phyloP scores from a whole-genome alignment of 2,113 vertebrate genomes.

The Tragulus kanchil region DNA sequence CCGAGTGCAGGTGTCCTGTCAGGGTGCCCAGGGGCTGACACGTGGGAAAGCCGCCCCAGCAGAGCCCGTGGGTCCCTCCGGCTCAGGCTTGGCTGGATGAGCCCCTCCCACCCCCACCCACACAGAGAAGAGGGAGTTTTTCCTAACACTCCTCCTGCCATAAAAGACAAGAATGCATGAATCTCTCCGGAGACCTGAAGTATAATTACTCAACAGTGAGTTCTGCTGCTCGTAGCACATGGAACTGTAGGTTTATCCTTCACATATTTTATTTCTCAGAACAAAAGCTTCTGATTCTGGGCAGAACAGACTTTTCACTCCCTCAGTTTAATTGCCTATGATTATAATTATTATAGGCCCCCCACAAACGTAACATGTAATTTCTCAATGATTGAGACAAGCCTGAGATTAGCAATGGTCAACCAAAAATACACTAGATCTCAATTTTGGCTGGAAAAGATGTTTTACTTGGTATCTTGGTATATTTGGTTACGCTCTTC shows the following conservation, averaged over 20 bases:
- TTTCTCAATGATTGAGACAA: constrained; percentile 76
- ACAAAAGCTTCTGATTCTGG: too few species aligned
- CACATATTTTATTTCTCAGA: constrained; percentile 59
- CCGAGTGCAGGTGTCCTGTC: background rate
- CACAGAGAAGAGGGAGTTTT: background rate
- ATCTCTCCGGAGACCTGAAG: background rate
- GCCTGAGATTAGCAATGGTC: constrained; percentile 55
- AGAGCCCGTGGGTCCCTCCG: background rate
- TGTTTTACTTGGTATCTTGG: constrained; percentile 41
- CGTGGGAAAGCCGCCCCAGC: background rate
- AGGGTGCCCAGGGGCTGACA: background rate
- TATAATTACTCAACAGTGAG: background rate
- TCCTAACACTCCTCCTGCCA: background rate
- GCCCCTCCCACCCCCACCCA: background rate
- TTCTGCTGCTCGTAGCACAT: background rate
- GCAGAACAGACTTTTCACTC: too few species aligned
- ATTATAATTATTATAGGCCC: constrained; percentile 68
- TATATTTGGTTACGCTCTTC: background rate
- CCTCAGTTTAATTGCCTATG: constrained; percentile 66
- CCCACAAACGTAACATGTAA: constrained; percentile 61
- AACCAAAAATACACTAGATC: constrained; percentile 66
- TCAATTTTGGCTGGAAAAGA: constrained; percentile 53
- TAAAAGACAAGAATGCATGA: background rate
- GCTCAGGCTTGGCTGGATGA: background rate
- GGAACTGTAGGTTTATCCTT: background rate